Conservation (phyloP, 37 sponge, comb jelly and placozoan species). For the Bolinopsis microptera region DNA sequence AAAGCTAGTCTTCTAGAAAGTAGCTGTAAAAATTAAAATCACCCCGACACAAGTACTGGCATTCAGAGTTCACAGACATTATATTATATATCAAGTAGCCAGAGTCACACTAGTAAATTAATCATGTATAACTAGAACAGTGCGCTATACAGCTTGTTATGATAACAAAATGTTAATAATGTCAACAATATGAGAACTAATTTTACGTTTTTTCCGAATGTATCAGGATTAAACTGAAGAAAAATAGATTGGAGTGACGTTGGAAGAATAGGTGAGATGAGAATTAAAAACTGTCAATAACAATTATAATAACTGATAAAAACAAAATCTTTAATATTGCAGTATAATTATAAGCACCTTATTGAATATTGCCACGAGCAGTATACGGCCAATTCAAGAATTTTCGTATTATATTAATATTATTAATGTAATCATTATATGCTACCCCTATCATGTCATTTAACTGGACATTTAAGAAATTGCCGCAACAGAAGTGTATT, state of each 20-base stretch:
- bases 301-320: constrained; percentile 59
- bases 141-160: too few relatives aligned
- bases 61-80: not conserved
- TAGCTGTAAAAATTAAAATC: not conserved
- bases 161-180: too few relatives aligned
- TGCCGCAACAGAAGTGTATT: too few relatives aligned
- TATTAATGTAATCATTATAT: too few relatives aligned
- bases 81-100: not conserved
- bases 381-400: not conserved
- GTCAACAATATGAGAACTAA: not conserved
- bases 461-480: too few relatives aligned
- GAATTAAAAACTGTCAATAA: constrained; percentile 36
- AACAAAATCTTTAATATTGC: constrained; percentile 45
- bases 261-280: not conserved
- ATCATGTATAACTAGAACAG: too few relatives aligned
- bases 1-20: not conserved
- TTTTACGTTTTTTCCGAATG: not conserved
- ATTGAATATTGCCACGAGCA: not conserved
- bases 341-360: not conserved
- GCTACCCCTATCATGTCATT: too few relatives aligned
- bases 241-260: not conserved
- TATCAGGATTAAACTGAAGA: not conserved
- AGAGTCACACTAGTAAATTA: too few relatives aligned
- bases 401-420: not conserved
- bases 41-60: not conserved